Base-by-base conservation (phyloP, 2,888 invertebrate species). In the Cephalotes varians region DNA sequence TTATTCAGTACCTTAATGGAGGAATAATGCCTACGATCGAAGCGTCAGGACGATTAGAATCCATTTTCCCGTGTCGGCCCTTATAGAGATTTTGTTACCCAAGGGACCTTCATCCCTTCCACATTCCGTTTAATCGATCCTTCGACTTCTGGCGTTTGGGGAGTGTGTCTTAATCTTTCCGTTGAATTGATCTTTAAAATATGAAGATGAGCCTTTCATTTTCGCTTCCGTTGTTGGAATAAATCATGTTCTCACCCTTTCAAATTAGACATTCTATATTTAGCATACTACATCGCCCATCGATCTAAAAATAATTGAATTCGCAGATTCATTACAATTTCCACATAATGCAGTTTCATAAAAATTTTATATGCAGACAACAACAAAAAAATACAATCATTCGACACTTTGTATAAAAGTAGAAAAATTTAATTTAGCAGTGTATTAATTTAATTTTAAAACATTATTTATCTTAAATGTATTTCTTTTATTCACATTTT, bases 1-100 rank as follows among this genome's bases (percentile, higher is more conserved):
- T 88, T 89, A 88, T 88, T 87, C 88, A 88, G 58, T 62, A 83
- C 81, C 81, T 62, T 88, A 87, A 88, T 86, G 88, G 89, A 85
- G 77, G 86, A 87, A 87, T 88, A 88, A 88, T 83, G 77, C 77
- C 84, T 86, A 81, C 74, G 84, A 58, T 73, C 82, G 84, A 81
- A 67, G 76, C 77, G 82, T 81, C 76, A 69, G 60, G 37, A 72
- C 86, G 84, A 86, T 89, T 88, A 87, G 88, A 89, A 89, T 87
- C 84, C 84, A 89, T 87, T 89, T 87, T 74, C 79, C 76, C 51
- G 12, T 25, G 74, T 71, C 65, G 77, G 73, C 10, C 28, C 37
- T 54, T 54, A 54, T 62, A 64, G 62, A 21, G 67, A 25, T 73
- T 64, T 82, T 47, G 64, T 81, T 76, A 18, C 80, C 28, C 56